These are phyloP conservation scores for Aramus guarauna DNA, from an alignment of 2,113 vertebrate genomes.

Conservation along the genomic window DNA sequence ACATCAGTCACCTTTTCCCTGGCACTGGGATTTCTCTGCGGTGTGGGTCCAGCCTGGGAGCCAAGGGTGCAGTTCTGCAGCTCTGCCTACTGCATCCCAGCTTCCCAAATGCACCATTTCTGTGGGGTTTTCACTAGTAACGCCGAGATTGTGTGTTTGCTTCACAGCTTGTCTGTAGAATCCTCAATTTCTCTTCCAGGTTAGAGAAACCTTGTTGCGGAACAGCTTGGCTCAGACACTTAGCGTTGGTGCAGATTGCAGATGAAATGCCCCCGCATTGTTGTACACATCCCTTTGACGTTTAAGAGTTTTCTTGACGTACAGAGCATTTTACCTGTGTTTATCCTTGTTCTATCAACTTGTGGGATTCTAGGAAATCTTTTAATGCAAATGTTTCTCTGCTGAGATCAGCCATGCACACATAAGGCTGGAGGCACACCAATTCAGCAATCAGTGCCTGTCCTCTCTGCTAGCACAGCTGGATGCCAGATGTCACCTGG, in stretches of 20 bases:
- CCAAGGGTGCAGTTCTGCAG: neutral
- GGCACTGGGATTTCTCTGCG: neutral
- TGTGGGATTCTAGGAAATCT: neutral
- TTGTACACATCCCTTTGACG: neutral
- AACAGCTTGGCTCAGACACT: neutral
- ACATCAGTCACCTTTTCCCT: neutral
- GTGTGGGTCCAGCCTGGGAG: neutral
- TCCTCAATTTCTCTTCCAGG: neutral
- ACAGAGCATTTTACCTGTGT: neutral
- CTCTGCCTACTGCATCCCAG: neutral
- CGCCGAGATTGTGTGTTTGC: neutral
- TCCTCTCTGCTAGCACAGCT: neutral
- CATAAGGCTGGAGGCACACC: neutral
- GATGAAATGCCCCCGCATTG: rapidly evolving
- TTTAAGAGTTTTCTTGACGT: neutral
- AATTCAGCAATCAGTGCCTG: neutral
- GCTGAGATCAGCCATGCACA: neutral
- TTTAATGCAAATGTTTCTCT: neutral
- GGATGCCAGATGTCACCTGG: neutral
- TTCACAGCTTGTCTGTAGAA: neutral
- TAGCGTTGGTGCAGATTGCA: neutral
- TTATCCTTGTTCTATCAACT: neutral
- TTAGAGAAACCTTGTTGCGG: neutral
- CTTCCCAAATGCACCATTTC: neutral
- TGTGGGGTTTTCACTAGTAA: neutral